Base-by-base conservation (phyloP, 1,140 invertebrate genomes). In the Lasioglossum albipes region DNA sequence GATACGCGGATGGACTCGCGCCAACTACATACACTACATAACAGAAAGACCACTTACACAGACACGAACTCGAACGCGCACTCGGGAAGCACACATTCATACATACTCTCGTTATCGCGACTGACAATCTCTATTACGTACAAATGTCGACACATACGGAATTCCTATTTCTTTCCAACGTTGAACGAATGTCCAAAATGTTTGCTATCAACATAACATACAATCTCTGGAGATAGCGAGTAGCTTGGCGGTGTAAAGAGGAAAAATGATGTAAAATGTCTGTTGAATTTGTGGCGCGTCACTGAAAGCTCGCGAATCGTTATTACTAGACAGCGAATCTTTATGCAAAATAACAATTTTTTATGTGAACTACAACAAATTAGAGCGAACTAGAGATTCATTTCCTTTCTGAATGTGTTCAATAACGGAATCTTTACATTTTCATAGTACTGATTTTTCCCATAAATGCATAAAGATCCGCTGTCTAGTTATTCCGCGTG, bases 121-220 rank as follows among this genome's bases (percentile, higher is more conserved):
- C 78, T 77, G 84, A 85, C 84, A 85, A 85, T 85, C 84, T 85
- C 66, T 72, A 77, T 68, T 71, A 64, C 66, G 27, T 64, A 80
- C 31, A 54, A 49, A 75, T 27, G 42, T 52, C 18, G 3, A n/a
- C 13, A 27, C 42, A 22, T 22, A 49, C 31, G 27, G 20, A 27
- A 27, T 36, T 22, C 12, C 16, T 75, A 16, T 57, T 36, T 61
- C 3, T 12, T n/a, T 61, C 13, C 12, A 52, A 31, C 7, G 2
- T 12, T 2, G 2, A 16, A 59, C 3, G 20, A 41, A 71, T 13
- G 36, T 20, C 27, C 52, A 7, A 54, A 54, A 27, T 57, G 16
- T 36, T 12, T 31, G 0, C 61, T 13, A 7, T 5, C 36, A 13
- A 36, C 1, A 36, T 22, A 13, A 27, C 9, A 16, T 41, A n/a